These are phyloP conservation scores for Chrysolina oricalcia DNA, from an alignment of 2,888 invertebrate species.

Conservation along the genomic window DNA sequence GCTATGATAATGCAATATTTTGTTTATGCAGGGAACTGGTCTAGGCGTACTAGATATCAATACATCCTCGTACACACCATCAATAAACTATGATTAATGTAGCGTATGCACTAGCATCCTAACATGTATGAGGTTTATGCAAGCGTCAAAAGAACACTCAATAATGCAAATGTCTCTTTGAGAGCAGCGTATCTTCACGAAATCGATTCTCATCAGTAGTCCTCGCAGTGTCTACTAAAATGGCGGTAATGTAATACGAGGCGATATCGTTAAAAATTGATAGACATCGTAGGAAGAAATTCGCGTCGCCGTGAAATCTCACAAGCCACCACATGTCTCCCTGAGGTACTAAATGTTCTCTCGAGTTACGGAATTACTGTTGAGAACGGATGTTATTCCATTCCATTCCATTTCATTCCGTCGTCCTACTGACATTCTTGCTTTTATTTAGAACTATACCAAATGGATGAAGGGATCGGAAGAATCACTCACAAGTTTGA, in stretches of 20 bases:
- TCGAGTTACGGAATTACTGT: conserved; percentile 33
- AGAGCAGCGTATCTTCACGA: conserved; percentile 9
- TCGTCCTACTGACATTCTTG: neutral
- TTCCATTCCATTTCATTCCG: conserved; percentile 20
- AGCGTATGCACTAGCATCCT: neutral
- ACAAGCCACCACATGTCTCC: conserved; percentile 32
- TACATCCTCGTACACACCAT: neutral
- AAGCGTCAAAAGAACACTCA: neutral
- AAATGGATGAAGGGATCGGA: neutral
- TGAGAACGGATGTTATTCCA: conserved; percentile 14
- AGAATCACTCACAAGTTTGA: conserved; percentile 1
- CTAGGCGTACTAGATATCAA: too few species aligned
- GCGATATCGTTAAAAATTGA: conserved; percentile 46
- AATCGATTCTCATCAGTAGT: conserved; percentile 39
- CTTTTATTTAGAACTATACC: neutral
- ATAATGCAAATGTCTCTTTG: conserved; percentile 5
- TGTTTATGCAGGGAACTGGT: too few species aligned
- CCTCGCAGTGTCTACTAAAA: conserved; percentile 33
- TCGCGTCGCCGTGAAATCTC: conserved; percentile 36
- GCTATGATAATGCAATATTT: too few species aligned
- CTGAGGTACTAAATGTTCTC: conserved; percentile 42
- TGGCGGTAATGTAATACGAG: conserved; percentile 41
- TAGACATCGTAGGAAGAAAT: conserved; percentile 40
- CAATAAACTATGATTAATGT: neutral
- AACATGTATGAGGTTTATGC: neutral